phyloP scores from a whole-genome alignment of 1,140 invertebrate species.

The Brachionus plicatilis region DNA sequence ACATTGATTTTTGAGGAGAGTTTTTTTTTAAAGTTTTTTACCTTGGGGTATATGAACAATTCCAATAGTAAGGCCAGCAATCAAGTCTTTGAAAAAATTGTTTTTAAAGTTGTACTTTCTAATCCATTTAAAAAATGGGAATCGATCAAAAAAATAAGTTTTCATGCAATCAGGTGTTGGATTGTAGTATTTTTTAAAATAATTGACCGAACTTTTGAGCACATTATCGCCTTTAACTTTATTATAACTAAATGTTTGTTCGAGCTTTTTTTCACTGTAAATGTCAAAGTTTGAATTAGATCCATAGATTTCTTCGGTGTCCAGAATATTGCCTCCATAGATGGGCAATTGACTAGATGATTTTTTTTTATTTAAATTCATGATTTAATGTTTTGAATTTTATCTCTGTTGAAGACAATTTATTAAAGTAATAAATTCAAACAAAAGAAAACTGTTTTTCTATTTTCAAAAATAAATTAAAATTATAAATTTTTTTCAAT shows the following conservation, averaged over 20 bases:
- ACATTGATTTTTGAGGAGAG: not conserved
- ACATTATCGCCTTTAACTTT: constrained; percentile 19
- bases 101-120: constrained; percentile 53
- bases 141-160: constrained; percentile 40
- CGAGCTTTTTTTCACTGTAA: not conserved
- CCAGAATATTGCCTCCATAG: not conserved
- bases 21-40: not conserved
- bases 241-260: constrained; percentile 16
- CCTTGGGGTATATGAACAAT: constrained; percentile 58
- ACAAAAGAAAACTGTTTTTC: not conserved
- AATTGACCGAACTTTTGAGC: not conserved
- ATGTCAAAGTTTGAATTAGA: not conserved
- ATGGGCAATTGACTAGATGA: not conserved
- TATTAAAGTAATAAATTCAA: not conserved
- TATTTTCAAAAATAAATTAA: not conserved
- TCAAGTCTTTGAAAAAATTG: constrained; percentile 51
- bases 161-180: constrained; percentile 1
- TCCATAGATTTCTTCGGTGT: not conserved
- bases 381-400: not conserved
- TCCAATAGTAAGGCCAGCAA: constrained; percentile 57
- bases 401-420: not conserved
- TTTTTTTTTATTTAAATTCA: not conserved
- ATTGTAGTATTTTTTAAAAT: constrained; percentile 38
- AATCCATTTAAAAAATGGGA: constrained; percentile 49
- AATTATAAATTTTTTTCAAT: not conserved